Evolutionary conservation across 2,113 vertebrate species (phyloP).

Genomic region (Micronisus gabar): DNA sequence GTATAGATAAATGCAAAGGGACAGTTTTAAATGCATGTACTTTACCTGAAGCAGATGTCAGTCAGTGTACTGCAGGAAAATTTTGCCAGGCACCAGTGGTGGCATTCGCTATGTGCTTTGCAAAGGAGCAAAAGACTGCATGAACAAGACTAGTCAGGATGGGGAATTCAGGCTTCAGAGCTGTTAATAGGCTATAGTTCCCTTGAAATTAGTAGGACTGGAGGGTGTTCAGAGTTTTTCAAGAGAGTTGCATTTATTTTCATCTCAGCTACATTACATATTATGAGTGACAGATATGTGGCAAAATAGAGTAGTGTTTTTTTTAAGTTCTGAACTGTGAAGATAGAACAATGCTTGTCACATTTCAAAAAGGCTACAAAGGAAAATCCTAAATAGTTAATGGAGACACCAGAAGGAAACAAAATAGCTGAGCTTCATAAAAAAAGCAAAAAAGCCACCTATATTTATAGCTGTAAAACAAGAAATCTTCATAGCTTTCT

Average conservation of each 20-base stretch:
- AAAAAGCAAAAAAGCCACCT: background rate
- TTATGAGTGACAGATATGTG: background rate
- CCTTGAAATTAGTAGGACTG: background rate
- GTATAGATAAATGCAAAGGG: background rate
- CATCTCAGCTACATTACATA: background rate
- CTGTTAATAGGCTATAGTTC: background rate
- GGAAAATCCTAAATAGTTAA: conserved; percentile 21
- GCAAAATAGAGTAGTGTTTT: conserved; percentile 10
- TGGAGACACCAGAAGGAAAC: background rate
- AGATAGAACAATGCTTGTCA: conserved; percentile 34
- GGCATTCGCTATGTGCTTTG: background rate
- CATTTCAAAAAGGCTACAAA: conserved; percentile 31
- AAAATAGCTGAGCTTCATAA: background rate
- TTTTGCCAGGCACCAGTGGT: background rate
- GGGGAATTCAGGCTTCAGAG: background rate
- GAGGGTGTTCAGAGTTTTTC: background rate
- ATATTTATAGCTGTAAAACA: background rate
- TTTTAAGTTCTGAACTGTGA: background rate
- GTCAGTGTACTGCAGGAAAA: background rate
- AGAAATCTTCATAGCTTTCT: conserved; percentile 20
- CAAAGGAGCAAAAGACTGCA: background rate
- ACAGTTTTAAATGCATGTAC: background rate
- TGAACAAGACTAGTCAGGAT: background rate
- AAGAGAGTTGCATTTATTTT: background rate
- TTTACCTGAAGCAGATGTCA: background rate